Evolutionary conservation across 1,140 invertebrate genomes (phyloP), one percentile per base, ranked within the genome.

Genomic region (Ptiloglossa arizonensis): DNA sequence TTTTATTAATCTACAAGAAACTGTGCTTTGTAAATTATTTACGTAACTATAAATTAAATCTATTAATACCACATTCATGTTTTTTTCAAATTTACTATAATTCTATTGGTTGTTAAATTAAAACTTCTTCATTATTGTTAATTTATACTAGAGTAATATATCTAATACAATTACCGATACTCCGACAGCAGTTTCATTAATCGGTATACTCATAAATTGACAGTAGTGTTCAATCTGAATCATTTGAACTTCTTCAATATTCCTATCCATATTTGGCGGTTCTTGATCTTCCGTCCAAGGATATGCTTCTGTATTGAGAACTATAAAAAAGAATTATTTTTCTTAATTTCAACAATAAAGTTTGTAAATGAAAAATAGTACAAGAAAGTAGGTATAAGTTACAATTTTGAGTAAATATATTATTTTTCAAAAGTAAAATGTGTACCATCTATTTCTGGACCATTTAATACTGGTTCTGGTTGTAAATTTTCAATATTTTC

Each of bases 211-310:
- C 60, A 95, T 93, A 86, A 96, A 96, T 50, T 94, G 90, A 70
- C 94, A 93, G 89, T 95, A 96, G 86, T 95, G 95, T 59, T 95
- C 93, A 2, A 96, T 92, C 83, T 97, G 96, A 77, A 96, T 93
- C 0, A 95, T 80, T 29, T 94, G 95, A 1, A 94, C 90, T 2
- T 91, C 85, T 24, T 94, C 93, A 1, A 95, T 85, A 72, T 95
- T 93, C 60, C 94, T 91, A 9, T 94, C 93, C 4, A 96, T 92
- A 87, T 96, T 95, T 0, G 94, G 83, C 0, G 96, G 96, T 85
- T 97, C 96, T 56, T 94, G 90, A 27, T 93, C 92, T n/a, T 89
- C 87, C 38, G 89, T 85, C 95, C 94, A 95, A 0, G 92, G 87
- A 82, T 93, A 81, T 19, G 76, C 69, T 44, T 91, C 89, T 22